Evolutionary conservation across 2,888 invertebrate species (phyloP).

Genomic region (Eulithis testata): DNA sequence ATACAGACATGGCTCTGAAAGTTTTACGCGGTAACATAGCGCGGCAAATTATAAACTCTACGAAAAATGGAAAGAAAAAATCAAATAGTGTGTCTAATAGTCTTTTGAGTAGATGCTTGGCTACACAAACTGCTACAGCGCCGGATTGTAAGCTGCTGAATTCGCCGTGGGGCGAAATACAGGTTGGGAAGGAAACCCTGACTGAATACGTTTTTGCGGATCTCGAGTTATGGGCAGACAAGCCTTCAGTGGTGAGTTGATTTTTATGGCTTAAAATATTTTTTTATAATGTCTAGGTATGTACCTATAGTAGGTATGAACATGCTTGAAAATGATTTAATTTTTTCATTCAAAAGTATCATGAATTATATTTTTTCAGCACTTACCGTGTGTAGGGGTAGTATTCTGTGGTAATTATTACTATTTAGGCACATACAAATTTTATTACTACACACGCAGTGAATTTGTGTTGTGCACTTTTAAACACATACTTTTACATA

Average conservation of each 20-base stretch:
- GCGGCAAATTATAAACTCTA: slow-evolving; percentile 66
- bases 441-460: no score
- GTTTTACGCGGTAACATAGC: slow-evolving; percentile 75
- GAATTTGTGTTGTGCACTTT: no score
- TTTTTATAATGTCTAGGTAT: no score
- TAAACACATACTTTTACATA: no score
- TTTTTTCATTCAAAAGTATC: no score
- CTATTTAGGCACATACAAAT: no score
- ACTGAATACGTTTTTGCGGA: slow-evolving; percentile 86
- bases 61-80: slow-evolving; percentile 58
- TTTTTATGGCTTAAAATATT: background rate
- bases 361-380: no score
- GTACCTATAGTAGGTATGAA: no score
- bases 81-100: slow-evolving; percentile 29
- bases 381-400: no score
- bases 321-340: no score
- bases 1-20: slow-evolving; percentile 77
- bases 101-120: slow-evolving; percentile 57
- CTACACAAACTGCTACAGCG: slow-evolving; percentile 66
- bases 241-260: slow-evolving; percentile 86
- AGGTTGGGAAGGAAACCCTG: slow-evolving; percentile 83
- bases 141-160: slow-evolving; percentile 63
- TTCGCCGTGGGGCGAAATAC: slow-evolving; percentile 79
- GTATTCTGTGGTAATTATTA: no score
- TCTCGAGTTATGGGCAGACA: slow-evolving; percentile 82